phyloP scores from a whole-genome alignment of 1,140 invertebrate genomes.

The Solenopsis invicta region DNA sequence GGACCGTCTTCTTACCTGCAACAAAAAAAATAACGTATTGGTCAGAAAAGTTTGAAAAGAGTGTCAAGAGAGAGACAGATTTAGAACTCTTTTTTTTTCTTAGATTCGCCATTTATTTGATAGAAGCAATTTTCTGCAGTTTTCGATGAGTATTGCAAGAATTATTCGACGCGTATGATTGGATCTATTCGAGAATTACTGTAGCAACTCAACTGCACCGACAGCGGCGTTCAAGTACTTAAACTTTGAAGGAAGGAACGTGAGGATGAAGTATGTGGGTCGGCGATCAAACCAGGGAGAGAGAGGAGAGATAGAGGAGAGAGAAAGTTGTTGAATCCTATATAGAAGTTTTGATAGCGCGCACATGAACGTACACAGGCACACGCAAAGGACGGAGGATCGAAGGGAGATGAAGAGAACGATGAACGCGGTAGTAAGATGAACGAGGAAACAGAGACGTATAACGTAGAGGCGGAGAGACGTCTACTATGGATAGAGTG shows the following conservation, averaged over 20 bases:
- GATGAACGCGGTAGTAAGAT: neutral
- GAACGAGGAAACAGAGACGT: slow-evolving; percentile 1
- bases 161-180: slow-evolving; percentile 25
- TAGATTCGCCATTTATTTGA: neutral
- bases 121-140: neutral
- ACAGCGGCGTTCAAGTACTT: slow-evolving; percentile 25
- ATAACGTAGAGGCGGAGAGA: slow-evolving; percentile 29
- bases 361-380: neutral
- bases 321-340: slow-evolving; percentile 21
- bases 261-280: slow-evolving; percentile 34
- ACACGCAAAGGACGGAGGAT: neutral
- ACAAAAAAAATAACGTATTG: slow-evolving; percentile 33
- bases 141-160: slow-evolving; percentile 26
- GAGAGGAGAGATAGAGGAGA: neutral
- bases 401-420: slow-evolving; percentile 41
- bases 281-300: neutral
- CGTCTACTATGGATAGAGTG: neutral
- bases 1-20: slow-evolving; percentile 58
- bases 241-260: slow-evolving; percentile 25
- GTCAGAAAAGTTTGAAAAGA: neutral
- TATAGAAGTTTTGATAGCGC: slow-evolving; percentile 50
- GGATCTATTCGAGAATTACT: slow-evolving; percentile 13
- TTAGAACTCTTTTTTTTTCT: neutral
- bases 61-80: neutral
- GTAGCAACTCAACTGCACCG: neutral